phyloP scores from a whole-genome alignment of 2,797 vertebrate species.

The Sebastes trivittatus region DNA sequence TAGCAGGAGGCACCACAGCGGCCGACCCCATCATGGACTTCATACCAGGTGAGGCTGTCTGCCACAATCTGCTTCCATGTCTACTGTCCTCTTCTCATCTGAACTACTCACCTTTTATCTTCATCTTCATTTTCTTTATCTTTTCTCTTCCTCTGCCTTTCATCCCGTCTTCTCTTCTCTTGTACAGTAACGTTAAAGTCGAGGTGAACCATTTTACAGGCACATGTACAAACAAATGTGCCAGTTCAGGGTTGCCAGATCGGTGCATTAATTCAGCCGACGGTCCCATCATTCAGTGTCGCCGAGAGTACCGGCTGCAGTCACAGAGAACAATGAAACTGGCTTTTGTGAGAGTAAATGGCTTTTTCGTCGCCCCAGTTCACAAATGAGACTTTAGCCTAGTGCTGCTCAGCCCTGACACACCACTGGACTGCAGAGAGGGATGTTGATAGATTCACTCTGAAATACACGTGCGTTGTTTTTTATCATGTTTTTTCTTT shows the following conservation, averaged over 20 bases:
- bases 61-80: slow-evolving; percentile 17
- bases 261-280: slow-evolving; percentile 10
- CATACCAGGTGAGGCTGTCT: slow-evolving; percentile 73
- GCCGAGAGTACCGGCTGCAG: not conserved
- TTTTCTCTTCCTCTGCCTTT: not conserved
- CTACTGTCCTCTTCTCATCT: not conserved
- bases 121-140: not conserved
- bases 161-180: not conserved
- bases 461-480: slow-evolving; percentile 4
- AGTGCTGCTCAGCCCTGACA: not conserved
- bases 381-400: slow-evolving; percentile 25
- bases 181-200: not conserved
- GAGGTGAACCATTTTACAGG: not conserved
- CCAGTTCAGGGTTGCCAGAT: not conserved
- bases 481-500: not conserved
- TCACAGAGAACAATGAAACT: slow-evolving; percentile 16
- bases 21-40: slow-evolving; percentile 51
- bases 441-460: not conserved
- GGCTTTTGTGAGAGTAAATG: slow-evolving; percentile 27
- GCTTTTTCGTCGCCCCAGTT: slow-evolving; percentile 38
- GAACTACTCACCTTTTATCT: not conserved
- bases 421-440: not conserved
- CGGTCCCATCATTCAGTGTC: slow-evolving; percentile 34
- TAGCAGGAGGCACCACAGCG: slow-evolving; percentile 39
- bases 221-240: not conserved